phyloP scores from a whole-genome alignment of 1,140 invertebrate species.

The Diabrotica virgifera region DNA sequence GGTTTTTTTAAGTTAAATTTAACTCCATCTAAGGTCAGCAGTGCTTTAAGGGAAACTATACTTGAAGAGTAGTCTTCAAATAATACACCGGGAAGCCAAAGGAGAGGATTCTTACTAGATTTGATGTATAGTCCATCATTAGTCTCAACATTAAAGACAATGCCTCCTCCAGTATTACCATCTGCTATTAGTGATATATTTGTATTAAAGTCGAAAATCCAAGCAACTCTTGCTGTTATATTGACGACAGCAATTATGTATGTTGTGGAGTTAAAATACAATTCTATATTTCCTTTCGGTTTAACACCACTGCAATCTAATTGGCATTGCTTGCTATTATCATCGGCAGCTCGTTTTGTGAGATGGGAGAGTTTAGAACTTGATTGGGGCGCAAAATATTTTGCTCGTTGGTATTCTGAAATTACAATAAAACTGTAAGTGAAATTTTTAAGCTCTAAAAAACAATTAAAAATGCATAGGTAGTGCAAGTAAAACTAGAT shows the following conservation, averaged over 20 bases:
- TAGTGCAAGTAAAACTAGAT: no score
- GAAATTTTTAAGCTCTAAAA: no score
- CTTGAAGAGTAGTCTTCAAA: constrained; percentile 11
- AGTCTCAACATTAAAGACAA: constrained; percentile 9
- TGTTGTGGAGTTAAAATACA: constrained; percentile 11
- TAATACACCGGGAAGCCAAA: constrained; percentile 3
- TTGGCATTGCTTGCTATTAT: not conserved
- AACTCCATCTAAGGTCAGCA: constrained; percentile 4
- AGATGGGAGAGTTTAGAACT: constrained; percentile 6
- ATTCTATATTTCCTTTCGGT: not conserved
- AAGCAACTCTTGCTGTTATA: constrained; percentile 10
- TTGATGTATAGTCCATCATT: not conserved
- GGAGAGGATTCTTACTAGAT: not conserved
- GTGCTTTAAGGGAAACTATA: constrained; percentile 7
- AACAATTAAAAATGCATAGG: no score
- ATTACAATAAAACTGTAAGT: constrained; percentile 1
- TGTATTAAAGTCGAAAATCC: constrained; percentile 15
- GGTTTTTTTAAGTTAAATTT: not conserved
- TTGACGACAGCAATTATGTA: constrained; percentile 13
- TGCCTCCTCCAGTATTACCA: constrained; percentile 4
- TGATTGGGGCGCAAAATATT: constrained; percentile 12
- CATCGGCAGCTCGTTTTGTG: constrained; percentile 1
- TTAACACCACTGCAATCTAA: not conserved
- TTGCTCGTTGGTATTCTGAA: constrained; percentile 11
- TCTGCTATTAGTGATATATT: constrained; percentile 10